Conservation (phyloP, 2,113 vertebrate species). For the Fregata magnificens region DNA sequence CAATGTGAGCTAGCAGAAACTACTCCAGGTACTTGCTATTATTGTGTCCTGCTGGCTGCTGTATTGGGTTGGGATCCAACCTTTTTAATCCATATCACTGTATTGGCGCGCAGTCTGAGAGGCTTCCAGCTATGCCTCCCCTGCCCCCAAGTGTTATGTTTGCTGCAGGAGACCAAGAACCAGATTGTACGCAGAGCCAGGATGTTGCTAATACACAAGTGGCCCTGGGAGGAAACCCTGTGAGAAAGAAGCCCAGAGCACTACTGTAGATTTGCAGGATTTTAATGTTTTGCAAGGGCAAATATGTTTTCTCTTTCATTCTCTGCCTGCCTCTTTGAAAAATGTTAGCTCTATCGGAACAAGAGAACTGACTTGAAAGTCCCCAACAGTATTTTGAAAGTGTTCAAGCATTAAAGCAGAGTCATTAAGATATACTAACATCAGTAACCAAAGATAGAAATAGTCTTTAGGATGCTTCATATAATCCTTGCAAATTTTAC, state of each 20-base stretch:
- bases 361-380: neutral
- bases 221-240: neutral
- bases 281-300: neutral
- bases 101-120: neutral
- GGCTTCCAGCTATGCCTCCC: neutral
- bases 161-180: neutral
- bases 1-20: neutral
- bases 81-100: neutral
- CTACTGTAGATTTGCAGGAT: neutral
- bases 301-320: neutral
- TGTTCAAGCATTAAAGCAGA: neutral
- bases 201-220: neutral
- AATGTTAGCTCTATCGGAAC: neutral
- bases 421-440: neutral
- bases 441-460: neutral
- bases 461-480: neutral
- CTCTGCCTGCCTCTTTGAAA: neutral
- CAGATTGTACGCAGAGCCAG: neutral
- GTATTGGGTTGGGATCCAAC: neutral
- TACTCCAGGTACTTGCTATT: neutral
- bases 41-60: neutral
- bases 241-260: neutral
- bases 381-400: neutral
- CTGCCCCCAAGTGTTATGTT: neutral
- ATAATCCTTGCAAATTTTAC: neutral